These are phyloP conservation scores for Actias luna DNA, from an alignment of 2,888 invertebrate genomes.

Conservation along the genomic window DNA sequence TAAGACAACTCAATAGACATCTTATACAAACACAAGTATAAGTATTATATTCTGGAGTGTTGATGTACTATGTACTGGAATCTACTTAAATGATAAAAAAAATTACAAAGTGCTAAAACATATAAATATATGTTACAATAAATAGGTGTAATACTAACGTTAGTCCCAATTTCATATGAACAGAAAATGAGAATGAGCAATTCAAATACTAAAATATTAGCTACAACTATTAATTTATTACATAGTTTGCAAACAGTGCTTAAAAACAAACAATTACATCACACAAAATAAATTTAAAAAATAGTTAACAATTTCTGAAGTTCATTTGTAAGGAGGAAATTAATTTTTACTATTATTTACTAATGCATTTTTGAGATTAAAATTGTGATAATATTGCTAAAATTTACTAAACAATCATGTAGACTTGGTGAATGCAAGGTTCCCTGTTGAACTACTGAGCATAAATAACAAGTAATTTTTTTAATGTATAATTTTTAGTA, in stretches of 20 bases:
- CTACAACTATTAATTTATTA: conserved; percentile 17
- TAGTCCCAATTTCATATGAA: conserved; percentile 23
- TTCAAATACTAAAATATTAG: conserved; percentile 21
- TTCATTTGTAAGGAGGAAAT: too few relatives aligned
- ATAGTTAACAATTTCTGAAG: too few relatives aligned
- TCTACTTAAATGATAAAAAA: background rate
- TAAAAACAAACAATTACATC: background rate
- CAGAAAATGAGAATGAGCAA: conserved; percentile 23
- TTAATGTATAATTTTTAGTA: too few relatives aligned
- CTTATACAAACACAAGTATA: background rate
- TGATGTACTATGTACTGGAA: conserved; percentile 11
- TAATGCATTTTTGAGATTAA: background rate
- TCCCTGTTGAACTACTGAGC: background rate
- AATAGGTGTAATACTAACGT: conserved; percentile 19
- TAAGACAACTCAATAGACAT: background rate
- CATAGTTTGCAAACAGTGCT: conserved; percentile 19
- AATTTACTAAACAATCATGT: background rate
- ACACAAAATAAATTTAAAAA: background rate
- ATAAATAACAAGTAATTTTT: too few relatives aligned
- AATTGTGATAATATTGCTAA: background rate
- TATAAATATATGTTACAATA: conserved; percentile 27
- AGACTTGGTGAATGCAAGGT: background rate
- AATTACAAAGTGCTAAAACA: conserved; percentile 13
- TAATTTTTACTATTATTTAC: background rate
- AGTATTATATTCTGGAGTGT: background rate